Percentiles rank a stretch among this genome's conserved stretches.
These are phyloP conservation scores for Myathropa florea DNA, from an alignment of 2,888 invertebrate genomes.

Conservation along the genomic window DNA sequence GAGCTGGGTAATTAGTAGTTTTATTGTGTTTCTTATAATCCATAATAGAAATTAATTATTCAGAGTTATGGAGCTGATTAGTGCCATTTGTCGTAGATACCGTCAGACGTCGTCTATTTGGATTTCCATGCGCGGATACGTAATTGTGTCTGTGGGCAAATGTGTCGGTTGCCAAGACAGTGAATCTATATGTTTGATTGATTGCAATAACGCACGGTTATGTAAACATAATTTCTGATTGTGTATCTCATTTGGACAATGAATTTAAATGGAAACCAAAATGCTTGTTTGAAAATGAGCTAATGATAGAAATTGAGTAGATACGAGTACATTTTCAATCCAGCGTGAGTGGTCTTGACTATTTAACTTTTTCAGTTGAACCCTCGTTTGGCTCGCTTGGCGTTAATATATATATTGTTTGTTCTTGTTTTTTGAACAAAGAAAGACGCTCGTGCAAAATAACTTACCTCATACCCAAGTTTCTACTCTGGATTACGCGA, in stretches of 20 bases:
- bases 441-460: too few relatives aligned
- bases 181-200: neutral
- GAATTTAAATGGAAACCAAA: neutral
- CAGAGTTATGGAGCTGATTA: slow-evolving; percentile 36
- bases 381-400: too few relatives aligned
- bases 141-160: neutral
- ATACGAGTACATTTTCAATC: too few relatives aligned
- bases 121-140: slow-evolving; percentile 4
- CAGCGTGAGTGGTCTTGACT: too few relatives aligned
- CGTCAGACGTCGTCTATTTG: slow-evolving; percentile 5
- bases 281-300: neutral
- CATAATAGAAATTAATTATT: slow-evolving; percentile 52
- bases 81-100: slow-evolving; percentile 6
- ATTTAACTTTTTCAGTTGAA: too few relatives aligned
- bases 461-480: too few relatives aligned
- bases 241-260: neutral
- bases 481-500: too few relatives aligned
- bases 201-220: slow-evolving; percentile 5
- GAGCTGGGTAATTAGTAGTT: slow-evolving; percentile 45
- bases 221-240: neutral
- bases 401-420: too few relatives aligned
- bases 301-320: neutral
- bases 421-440: too few relatives aligned
- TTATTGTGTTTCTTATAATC: slow-evolving; percentile 28
- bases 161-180: slow-evolving; percentile 1